phyloP scores from a whole-genome alignment of 2,797 vertebrate genomes.

The Remorina albescens region DNA sequence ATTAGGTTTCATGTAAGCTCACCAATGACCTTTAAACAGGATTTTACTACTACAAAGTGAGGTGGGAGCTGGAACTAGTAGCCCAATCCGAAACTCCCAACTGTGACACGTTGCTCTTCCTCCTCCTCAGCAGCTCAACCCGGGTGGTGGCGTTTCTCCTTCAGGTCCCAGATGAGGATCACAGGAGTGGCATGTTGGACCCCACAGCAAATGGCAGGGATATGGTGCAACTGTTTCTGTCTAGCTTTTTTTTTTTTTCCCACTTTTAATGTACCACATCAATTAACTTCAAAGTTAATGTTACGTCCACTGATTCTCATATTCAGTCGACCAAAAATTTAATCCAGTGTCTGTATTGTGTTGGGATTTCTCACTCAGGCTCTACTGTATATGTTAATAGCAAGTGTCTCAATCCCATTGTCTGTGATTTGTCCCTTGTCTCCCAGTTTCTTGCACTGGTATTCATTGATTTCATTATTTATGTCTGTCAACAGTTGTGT shows the following conservation, averaged over 20 bases:
- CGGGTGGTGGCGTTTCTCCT: conserved; percentile 24
- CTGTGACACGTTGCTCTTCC: conserved; percentile 31
- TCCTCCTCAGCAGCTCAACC: conserved; percentile 1
- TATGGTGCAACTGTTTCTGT: conserved; percentile 61
- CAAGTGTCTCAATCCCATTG: conserved; percentile 42
- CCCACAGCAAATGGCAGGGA: conserved; percentile 72
- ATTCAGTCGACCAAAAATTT: conserved; percentile 47
- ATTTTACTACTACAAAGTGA: conserved; percentile 43
- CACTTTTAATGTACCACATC: conserved; percentile 38
- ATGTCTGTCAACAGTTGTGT: conserved; percentile 56
- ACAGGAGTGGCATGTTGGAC: conserved; percentile 28
- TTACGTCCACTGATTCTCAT: conserved; percentile 50
- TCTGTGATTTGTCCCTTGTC: conserved; percentile 56
- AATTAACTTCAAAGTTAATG: conserved; percentile 41
- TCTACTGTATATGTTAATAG: conserved; percentile 42
- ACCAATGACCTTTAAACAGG: conserved; percentile 66
- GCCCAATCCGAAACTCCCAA: conserved; percentile 32
- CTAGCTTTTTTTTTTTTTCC: conserved; percentile 30
- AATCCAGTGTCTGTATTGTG: conserved; percentile 40
- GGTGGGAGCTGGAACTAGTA: conserved; percentile 53
- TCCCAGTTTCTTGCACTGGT: conserved; percentile 74
- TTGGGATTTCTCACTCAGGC: conserved; percentile 69
- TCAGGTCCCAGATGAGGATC: conserved; percentile 47
- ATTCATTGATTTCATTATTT: conserved; percentile 73
- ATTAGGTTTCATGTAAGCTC: conserved; percentile 30